phyloP scores from a whole-genome alignment of 2,888 invertebrate genomes.

The Lasioglossum calceatum region DNA sequence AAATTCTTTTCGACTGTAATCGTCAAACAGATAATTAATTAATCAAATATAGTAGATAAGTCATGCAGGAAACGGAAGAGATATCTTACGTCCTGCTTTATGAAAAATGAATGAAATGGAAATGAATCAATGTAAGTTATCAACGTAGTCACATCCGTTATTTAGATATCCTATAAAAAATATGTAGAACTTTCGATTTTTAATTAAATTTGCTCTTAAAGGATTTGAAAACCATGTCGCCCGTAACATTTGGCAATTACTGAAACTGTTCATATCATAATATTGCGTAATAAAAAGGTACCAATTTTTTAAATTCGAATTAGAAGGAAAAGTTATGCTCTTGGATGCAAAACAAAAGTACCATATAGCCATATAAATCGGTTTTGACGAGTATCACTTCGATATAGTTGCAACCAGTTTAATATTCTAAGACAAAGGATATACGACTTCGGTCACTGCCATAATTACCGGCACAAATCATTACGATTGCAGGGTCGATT shows the following conservation, averaged over 20 bases:
- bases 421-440: background rate
- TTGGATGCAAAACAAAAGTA: background rate
- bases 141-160: background rate
- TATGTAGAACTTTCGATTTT: background rate
- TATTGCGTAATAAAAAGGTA: too few species aligned
- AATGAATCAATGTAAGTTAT: constrained; percentile 24
- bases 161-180: background rate
- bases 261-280: too few species aligned
- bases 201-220: too few species aligned
- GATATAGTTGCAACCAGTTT: background rate
- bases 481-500: background rate
- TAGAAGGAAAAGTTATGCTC: background rate
- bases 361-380: background rate
- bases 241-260: too few species aligned
- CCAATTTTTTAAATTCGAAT: too few species aligned
- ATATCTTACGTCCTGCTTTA: constrained; percentile 38
- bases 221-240: too few species aligned
- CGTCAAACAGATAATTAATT: background rate
- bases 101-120: constrained; percentile 21
- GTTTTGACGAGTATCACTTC: background rate
- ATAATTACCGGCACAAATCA: background rate
- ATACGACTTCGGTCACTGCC: background rate
- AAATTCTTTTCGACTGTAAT: too few species aligned
- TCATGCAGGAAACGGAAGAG: constrained; percentile 12
- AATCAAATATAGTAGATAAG: constrained; percentile 1